A percentile compares a stretch with the other conserved stretches of the same genome.
phyloP scores from a whole-genome alignment of 2,797 vertebrate genomes.

The Choloepus didactylus region DNA sequence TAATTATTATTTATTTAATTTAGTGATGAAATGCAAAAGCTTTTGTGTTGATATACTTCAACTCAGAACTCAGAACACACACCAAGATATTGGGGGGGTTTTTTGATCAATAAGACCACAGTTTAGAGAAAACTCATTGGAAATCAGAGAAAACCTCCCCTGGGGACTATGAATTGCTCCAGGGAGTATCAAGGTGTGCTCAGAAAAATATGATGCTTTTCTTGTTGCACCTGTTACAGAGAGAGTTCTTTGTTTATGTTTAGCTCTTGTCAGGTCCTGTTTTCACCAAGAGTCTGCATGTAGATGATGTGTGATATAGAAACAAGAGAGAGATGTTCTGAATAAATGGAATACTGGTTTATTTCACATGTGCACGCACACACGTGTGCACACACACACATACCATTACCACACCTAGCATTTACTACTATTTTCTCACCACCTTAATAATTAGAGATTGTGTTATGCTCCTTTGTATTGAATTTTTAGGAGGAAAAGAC shows the following conservation, averaged over 20 bases:
- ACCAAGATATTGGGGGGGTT: constrained; percentile 67
- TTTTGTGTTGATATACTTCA: constrained; percentile 75
- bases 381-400: background rate
- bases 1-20: constrained; percentile 24
- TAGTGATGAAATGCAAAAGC: constrained; percentile 71
- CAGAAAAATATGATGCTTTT: constrained; percentile 81
- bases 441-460: constrained; percentile 21
- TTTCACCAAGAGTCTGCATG: constrained; percentile 35
- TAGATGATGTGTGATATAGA: background rate
- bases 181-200: constrained; percentile 79
- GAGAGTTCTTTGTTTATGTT: constrained; percentile 79
- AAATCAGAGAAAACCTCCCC: constrained; percentile 39
- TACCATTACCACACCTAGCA: background rate
- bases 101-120: constrained; percentile 81
- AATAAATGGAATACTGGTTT: constrained; percentile 44
- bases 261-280: constrained; percentile 69
- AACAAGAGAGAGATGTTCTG: constrained; percentile 3
- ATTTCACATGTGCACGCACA: background rate
- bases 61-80: constrained; percentile 69
- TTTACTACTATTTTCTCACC: constrained; percentile 4
- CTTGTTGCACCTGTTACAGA: constrained; percentile 71
- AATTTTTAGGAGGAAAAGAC: background rate
- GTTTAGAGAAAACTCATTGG: constrained; percentile 27
- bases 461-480: background rate
- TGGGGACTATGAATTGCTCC: constrained; percentile 76